Evolutionary conservation across 2,113 vertebrate species (phyloP).

Genomic region (Toxostoma redivivum): DNA sequence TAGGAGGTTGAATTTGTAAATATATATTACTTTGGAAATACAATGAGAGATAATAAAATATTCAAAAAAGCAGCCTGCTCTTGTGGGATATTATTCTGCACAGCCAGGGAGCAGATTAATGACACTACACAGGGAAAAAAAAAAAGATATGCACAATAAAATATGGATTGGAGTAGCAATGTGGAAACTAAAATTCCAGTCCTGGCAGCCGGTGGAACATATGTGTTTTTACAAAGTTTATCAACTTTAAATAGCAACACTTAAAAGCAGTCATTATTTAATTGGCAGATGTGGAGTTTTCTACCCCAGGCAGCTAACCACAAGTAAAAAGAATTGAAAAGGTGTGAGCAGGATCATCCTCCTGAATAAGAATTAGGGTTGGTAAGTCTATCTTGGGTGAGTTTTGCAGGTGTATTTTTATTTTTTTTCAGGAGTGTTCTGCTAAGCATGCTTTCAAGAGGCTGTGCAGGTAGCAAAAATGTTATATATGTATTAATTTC

Average conservation of each 20-base stretch:
- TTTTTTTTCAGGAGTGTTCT: background rate
- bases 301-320: background rate
- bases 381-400: background rate
- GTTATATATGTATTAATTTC: background rate
- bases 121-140: constrained; percentile 54
- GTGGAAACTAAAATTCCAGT: constrained; percentile 29
- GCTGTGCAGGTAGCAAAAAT: background rate
- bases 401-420: background rate
- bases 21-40: constrained; percentile 77
- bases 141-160: constrained; percentile 66
- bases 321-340: background rate
- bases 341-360: background rate
- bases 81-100: constrained; percentile 75
- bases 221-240: constrained; percentile 1
- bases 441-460: background rate
- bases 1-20: constrained; percentile 78
- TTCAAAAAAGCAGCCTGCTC: constrained; percentile 74
- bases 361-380: background rate
- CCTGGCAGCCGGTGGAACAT: background rate
- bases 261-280: background rate
- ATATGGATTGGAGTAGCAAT: constrained; percentile 62
- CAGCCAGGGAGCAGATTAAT: constrained; percentile 80
- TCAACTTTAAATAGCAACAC: background rate
- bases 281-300: background rate
- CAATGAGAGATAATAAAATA: constrained; percentile 78